Evolutionary conservation across 2,888 invertebrate species (phyloP).

Genomic region (Drosophila helvetica): DNA sequence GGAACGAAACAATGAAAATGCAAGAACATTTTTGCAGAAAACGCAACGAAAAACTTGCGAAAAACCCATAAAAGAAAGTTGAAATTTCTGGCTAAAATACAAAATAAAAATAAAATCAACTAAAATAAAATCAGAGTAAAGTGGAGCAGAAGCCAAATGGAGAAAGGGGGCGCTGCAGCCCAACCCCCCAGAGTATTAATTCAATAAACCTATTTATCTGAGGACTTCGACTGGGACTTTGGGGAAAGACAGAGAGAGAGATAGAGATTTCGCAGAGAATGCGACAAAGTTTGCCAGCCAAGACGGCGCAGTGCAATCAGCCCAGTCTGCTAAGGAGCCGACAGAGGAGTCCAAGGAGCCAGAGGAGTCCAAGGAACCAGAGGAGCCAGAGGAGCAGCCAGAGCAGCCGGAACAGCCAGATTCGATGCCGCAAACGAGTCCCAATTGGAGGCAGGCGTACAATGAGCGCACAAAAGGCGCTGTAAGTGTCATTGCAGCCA

Average conservation of each 20-base stretch:
- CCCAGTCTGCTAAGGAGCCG: slow-evolving; percentile 12
- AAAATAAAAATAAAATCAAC: slow-evolving; percentile 25
- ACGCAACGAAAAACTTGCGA: slow-evolving; percentile 30
- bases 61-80: slow-evolving; percentile 24
- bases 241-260: slow-evolving; percentile 27
- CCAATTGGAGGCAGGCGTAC: slow-evolving; percentile 65
- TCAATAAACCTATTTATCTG: slow-evolving; percentile 75
- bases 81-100: slow-evolving; percentile 19
- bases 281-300: slow-evolving; percentile 67
- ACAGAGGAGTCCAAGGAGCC: slow-evolving; percentile 4
- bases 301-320: slow-evolving; percentile 69
- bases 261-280: slow-evolving; percentile 59
- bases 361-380: neutral
- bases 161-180: slow-evolving; percentile 2
- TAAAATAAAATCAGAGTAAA: slow-evolving; percentile 25
- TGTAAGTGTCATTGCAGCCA: slow-evolving; percentile 72
- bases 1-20: slow-evolving; percentile 26
- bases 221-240: slow-evolving; percentile 45
- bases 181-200: slow-evolving; percentile 63
- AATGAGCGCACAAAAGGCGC: slow-evolving; percentile 66
- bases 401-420: slow-evolving; percentile 41
- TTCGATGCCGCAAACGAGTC: slow-evolving; percentile 73
- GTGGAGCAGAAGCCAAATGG: slow-evolving; percentile 8
- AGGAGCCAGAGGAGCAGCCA: slow-evolving; percentile 36
- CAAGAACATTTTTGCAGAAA: slow-evolving; percentile 22